phyloP scores from a whole-genome alignment of 2,113 vertebrate genomes.

The Centropristis striata region DNA sequence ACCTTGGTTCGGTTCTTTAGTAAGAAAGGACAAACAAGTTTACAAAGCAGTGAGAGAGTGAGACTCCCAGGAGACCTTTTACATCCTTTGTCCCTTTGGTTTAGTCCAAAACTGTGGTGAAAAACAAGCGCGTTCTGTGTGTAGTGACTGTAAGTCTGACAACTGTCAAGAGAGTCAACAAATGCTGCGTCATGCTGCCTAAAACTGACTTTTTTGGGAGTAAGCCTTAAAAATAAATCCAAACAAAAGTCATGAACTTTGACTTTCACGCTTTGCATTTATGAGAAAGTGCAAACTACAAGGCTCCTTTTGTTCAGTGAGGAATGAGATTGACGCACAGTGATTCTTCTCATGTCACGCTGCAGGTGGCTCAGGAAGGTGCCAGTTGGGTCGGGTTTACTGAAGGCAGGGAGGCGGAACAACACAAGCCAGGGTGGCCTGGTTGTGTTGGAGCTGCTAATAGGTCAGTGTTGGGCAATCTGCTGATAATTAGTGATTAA shows the following conservation, averaged over 20 bases:
- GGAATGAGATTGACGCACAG: neutral
- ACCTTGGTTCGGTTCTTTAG: neutral
- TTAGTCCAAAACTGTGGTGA: neutral
- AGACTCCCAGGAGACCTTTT: neutral
- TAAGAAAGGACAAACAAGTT: neutral
- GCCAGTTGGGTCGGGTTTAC: neutral
- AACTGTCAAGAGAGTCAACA: neutral
- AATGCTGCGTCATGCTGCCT: neutral
- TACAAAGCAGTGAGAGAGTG: neutral
- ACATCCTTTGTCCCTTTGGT: neutral
- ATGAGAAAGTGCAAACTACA: neutral
- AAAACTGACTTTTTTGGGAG: neutral
- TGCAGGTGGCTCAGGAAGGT: slow-evolving; percentile 4
- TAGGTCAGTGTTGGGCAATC: neutral
- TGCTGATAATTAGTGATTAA: no score
- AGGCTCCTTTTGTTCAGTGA: slow-evolving; percentile 16
- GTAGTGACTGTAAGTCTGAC: neutral
- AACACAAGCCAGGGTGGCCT: neutral
- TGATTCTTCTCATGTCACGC: slow-evolving; percentile 7
- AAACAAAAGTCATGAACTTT: neutral
- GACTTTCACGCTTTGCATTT: slow-evolving; percentile 6
- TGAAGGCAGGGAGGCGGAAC: neutral
- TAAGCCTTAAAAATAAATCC: slow-evolving; percentile 14
- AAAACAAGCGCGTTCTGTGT: neutral
- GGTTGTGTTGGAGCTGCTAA: neutral